Evolutionary conservation across 2,888 invertebrate genomes (phyloP), one percentile per base, ranked within the genome.

Genomic region (Actias luna): DNA sequence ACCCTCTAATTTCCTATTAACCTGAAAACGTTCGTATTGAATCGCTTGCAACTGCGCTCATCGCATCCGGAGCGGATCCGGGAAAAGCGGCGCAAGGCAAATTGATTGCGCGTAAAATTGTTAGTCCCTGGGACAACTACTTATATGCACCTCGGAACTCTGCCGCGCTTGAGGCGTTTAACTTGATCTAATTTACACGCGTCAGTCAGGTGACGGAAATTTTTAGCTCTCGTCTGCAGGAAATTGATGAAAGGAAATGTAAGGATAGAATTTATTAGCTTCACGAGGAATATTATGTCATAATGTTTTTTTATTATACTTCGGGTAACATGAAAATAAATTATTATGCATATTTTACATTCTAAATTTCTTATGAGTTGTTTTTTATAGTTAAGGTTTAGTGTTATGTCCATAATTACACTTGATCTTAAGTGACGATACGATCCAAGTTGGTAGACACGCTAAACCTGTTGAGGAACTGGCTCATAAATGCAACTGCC

Each of bases 31-130:
- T 12, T 50, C 50, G 8, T 18, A n/a, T 42, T 18, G 42, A 42
- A 42, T 42, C 42, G 8, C n/a, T 42, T 18, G 8, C n/a, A 18
- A 42, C 42, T 36, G 58, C 59, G 25, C 59, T 35, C 50, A 25
- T 50, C 35, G 46, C 58, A 62, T 46, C 59, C 60, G 64, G 72
- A 74, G 79, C 78, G 77, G 77, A 76, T 69, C 69, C 71, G 72
- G 82, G 75, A 68, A 74, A 78, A 77, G 77, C 71, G 78, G 76
- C 73, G 74, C 75, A 71, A 58, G 69, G 77, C 88, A 89, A 90
- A 88, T 83, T 87, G 88, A 89, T 90, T 88, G 89, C 82, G 78
- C 83, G 83, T 87, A 85, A 88, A 88, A 87, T 77, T 84, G 87
- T 88, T 87, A 84, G 79, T 74, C 81, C 78, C 79, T 76, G 79